A percentile compares a stretch with the other conserved stretches of the same genome.
These are phyloP conservation scores for Palythoa grandiflora DNA, from an alignment of 92 coral and sea anemone species.

Conservation along the genomic window DNA sequence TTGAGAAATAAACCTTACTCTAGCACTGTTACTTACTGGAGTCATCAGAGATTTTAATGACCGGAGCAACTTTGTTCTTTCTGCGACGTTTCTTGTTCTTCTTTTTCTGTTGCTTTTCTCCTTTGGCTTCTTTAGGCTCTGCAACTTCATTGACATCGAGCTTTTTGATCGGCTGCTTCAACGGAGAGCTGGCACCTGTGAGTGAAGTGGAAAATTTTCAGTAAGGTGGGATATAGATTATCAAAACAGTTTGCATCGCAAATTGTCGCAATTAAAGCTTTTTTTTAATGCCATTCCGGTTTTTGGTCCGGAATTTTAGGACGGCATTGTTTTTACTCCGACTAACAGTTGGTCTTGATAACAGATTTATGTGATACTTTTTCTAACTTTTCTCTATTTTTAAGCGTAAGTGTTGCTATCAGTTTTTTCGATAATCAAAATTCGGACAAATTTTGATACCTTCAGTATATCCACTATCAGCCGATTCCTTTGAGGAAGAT, in stretches of 20 bases:
- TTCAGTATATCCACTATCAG: conserved; percentile 40
- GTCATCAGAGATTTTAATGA: neutral
- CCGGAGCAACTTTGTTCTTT: neutral
- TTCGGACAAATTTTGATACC: neutral
- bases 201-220: neutral
- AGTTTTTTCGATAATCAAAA: neutral
- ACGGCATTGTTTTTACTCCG: neutral
- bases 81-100: conserved; percentile 19
- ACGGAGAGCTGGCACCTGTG: neutral
- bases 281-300: no score
- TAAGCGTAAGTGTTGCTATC: neutral
- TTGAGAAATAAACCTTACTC: neutral
- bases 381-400: neutral
- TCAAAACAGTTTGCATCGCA: no score
- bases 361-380: neutral
- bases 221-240: no score
- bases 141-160: neutral
- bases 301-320: no score
- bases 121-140: neutral
- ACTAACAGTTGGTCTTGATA: neutral
- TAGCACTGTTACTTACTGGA: neutral
- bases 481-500: conserved; percentile 43
- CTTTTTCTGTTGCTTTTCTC: conserved; percentile 7
- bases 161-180: neutral
- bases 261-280: no score